Base-by-base conservation (phyloP, 1,140 invertebrate species). In the Idris sp. region DNA sequence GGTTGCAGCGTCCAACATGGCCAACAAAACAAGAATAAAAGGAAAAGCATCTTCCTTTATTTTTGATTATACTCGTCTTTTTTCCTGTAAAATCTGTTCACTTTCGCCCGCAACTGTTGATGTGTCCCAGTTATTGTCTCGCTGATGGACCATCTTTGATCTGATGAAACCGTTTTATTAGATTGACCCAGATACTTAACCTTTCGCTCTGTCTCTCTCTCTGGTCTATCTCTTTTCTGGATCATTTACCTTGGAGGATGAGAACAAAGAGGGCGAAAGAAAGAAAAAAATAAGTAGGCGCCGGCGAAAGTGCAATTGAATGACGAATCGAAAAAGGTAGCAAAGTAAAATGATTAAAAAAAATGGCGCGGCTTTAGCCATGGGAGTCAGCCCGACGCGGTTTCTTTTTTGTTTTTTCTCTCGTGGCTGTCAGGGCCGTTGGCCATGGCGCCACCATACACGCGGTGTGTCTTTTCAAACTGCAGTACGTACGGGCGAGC, bases 401-500 rank as follows among this genome's bases (percentile, higher is more conserved):
- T n/a, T n/a, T n/a, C n/a, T n/a, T n/a, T n/a, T n/a, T n/a, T 59
- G 68, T 72, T 76, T 74, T 44, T 76, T 76, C 65, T 56, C 62
- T 77, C 56, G 33, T 68, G 67, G 56, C 67, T 69, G 72, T 78
- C 76, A 78, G 64, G 61, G 61, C 62, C 59, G 72, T 62, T 78
- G 54, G 72, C 72, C 72, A 67, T 78, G 76, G 77, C 78, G 78
- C 78, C 75, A 79, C 78, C 68, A 77, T 79, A 77, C 78, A 75
- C 64, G 72, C 71, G 58, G 76, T 61, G 43, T 72, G 61, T 68
- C 65, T 67, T 41, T 51, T 41, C 64, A 25, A 65, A 77, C 62
- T 69, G 75, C 75, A 46, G 64, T 67, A 74, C 68, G 35, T 76
- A 68, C 58, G 59, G 72, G 41, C 75, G 59, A 68, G 72, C 75